Evolutionary conservation across 2,113 vertebrate genomes (phyloP).

Genomic region (Apteryx owenii): DNA sequence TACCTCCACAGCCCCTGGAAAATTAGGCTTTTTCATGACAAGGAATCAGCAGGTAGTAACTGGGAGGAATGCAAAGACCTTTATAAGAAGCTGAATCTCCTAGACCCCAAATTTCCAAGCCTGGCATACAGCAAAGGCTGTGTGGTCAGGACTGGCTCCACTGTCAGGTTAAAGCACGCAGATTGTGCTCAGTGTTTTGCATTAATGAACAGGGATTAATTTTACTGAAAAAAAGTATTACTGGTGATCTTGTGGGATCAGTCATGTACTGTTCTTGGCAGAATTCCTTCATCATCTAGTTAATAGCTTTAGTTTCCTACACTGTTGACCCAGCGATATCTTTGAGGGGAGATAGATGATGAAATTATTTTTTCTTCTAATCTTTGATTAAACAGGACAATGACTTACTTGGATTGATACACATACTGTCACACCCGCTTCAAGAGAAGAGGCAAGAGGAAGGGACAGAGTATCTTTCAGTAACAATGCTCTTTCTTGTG

Average conservation of each 20-base stretch:
- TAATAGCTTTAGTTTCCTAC: conserved; percentile 57
- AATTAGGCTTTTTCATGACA: neutral
- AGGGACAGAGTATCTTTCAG: neutral
- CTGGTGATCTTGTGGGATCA: conserved; percentile 14
- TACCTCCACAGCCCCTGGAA: neutral
- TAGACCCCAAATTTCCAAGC: neutral
- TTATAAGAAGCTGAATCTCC: neutral
- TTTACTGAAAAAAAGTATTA: conserved; percentile 39
- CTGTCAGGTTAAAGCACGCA: neutral
- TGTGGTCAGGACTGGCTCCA: neutral
- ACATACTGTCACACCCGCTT: neutral
- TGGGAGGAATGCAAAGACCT: neutral
- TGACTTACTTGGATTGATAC: neutral
- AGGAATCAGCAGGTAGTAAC: neutral
- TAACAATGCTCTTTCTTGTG: neutral
- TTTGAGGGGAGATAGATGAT: conserved; percentile 1
- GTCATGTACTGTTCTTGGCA: conserved; percentile 39
- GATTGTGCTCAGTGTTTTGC: conserved; percentile 1
- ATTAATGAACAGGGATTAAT: conserved; percentile 46
- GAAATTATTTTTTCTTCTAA: conserved; percentile 45
- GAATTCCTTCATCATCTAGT: conserved; percentile 36
- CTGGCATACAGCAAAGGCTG: neutral
- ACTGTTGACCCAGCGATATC: conserved; percentile 43
- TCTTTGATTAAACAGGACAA: conserved; percentile 28
- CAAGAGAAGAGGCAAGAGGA: neutral